A percentile compares a stretch with the other conserved stretches of the same genome.
Conservation (phyloP, 2,797 vertebrate species). For the Gephyroberyx darwinii region DNA sequence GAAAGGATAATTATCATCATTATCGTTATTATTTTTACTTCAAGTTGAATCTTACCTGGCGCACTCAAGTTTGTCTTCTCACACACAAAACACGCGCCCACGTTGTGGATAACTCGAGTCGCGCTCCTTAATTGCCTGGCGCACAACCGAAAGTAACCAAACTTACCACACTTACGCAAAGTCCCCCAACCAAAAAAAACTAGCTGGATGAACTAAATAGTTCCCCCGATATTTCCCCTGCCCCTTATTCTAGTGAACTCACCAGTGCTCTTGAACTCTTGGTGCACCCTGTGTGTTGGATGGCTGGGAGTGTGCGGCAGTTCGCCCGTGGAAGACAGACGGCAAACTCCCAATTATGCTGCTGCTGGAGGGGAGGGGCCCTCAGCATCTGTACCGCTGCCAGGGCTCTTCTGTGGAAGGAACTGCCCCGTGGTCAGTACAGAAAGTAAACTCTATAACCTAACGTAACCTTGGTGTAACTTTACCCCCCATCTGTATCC, state of each 20-base stretch:
- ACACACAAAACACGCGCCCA: constrained; percentile 33
- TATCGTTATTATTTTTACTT: background rate
- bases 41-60: constrained; percentile 63
- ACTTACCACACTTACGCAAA: constrained; percentile 22
- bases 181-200: constrained; percentile 9
- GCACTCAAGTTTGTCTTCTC: constrained; percentile 24
- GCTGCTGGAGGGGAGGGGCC: constrained; percentile 57
- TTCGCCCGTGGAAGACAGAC: constrained; percentile 48
- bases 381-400: constrained; percentile 51
- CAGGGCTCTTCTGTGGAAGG: background rate
- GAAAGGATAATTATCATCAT: too few relatives aligned
- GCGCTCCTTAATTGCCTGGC: constrained; percentile 21
- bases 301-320: constrained; percentile 46
- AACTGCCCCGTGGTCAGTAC: too few relatives aligned
- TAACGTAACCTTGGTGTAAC: too few relatives aligned
- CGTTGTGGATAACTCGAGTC: constrained; percentile 7
- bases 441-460: too few relatives aligned
- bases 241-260: constrained; percentile 40
- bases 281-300: constrained; percentile 46
- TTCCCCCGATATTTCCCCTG: constrained; percentile 52
- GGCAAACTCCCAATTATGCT: constrained; percentile 54
- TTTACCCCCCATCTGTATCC: too few relatives aligned
- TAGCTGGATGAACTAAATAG: constrained; percentile 26
- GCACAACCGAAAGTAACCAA: constrained; percentile 3
- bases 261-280: constrained; percentile 60